Percentiles rank a stretch among this genome's conserved stretches.
These are phyloP conservation scores for Daphoenositta chrysoptera DNA, from an alignment of 2,113 vertebrate genomes.

Conservation along the genomic window DNA sequence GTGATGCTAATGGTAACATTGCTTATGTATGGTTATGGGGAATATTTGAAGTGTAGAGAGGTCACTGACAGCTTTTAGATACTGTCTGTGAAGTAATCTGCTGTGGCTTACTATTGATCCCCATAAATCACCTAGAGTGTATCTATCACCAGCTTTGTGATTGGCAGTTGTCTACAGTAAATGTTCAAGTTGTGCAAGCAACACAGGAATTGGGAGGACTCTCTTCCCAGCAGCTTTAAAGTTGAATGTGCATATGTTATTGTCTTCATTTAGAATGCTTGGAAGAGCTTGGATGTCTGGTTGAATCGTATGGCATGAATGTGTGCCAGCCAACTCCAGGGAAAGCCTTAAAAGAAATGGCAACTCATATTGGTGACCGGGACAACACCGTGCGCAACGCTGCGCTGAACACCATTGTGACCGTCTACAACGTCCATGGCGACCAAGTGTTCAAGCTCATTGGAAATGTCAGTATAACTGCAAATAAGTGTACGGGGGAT, in stretches of 20 bases:
- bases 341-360: constrained; percentile 96
- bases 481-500: not conserved
- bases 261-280: constrained; percentile 85
- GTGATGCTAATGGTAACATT: not conserved
- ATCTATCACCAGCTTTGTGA: not conserved
- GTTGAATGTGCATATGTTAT: not conserved
- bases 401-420: constrained; percentile 93
- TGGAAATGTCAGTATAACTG: constrained; percentile 85
- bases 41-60: not conserved
- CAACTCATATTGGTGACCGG: constrained; percentile 91
- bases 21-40: not conserved
- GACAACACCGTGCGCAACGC: constrained; percentile 96
- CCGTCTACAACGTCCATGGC: constrained; percentile 91
- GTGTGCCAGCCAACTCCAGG: constrained; percentile 95
- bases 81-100: not conserved
- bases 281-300: constrained; percentile 93
- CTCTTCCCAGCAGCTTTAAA: not conserved
- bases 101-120: not conserved
- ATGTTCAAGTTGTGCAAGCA: not conserved
- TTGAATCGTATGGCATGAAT: constrained; percentile 94
- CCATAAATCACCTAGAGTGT: not conserved
- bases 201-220: not conserved
- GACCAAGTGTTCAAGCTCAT: constrained; percentile 98
- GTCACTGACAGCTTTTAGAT: not conserved
- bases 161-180: not conserved